Evolutionary conservation across 2,113 vertebrate species (phyloP).

Genomic region (Harpagus bidentatus): DNA sequence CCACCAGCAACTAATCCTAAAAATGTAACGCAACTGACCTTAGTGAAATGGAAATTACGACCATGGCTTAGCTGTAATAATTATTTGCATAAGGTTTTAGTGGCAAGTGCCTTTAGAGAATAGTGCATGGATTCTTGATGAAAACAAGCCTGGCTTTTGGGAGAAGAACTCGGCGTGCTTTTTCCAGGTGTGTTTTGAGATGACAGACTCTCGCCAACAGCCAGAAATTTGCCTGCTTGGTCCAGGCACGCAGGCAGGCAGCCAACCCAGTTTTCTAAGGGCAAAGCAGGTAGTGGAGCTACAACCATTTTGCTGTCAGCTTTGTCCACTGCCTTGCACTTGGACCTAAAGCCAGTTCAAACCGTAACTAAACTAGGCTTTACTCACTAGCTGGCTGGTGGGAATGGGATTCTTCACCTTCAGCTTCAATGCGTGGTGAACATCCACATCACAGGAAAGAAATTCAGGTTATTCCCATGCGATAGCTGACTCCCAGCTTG

Average conservation of each 20-base stretch:
- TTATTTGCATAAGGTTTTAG: constrained; percentile 52
- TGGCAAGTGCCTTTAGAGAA: background rate
- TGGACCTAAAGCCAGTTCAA: background rate
- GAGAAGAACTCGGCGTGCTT: background rate
- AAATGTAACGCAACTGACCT: constrained; percentile 20
- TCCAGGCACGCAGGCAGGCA: background rate
- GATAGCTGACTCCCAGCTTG: background rate
- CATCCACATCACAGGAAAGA: background rate
- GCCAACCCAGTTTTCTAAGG: background rate
- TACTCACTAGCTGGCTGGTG: background rate
- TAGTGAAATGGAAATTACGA: constrained; percentile 36
- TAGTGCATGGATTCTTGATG: background rate
- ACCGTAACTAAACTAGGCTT: background rate
- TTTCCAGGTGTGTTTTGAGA: background rate
- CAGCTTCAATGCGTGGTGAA: background rate
- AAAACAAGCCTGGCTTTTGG: background rate
- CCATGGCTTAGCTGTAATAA: constrained; percentile 8
- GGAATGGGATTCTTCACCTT: background rate
- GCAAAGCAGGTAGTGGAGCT: background rate
- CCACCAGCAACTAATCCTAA: constrained; percentile 10
- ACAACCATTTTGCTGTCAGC: background rate
- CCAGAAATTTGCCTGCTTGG: background rate
- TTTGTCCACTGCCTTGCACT: background rate
- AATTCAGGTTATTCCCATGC: background rate
- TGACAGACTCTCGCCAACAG: background rate